Evolutionary conservation across 1,140 invertebrate species (phyloP), one percentile per base, ranked within the genome.

Genomic region (Sipha flava): DNA sequence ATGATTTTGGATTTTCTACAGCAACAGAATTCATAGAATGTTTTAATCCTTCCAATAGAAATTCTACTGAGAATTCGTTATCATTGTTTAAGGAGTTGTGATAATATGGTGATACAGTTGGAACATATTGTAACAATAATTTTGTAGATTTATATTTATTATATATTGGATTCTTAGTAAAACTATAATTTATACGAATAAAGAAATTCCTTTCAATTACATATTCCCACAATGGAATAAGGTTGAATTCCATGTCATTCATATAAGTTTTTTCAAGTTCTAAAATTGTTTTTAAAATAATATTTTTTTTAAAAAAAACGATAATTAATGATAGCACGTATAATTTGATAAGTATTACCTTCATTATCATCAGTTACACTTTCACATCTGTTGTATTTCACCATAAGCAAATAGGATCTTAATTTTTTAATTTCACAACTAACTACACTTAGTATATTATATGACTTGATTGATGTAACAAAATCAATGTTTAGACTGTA

Each of bases 161-260:
- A n/a, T 6, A 9, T 45, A 7, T 47, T 26, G 21, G 9, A 47
- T 77, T n/a, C 21, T 43, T 16, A 43, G 40, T 77, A 14, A 75
- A 26, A 52, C 29, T 37, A 37, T 34, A 29, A 23, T 59, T 23
- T 1, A 77, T 29, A 40, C 6, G n/a, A 18, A 21, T 2, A n/a
- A 77, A 21, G 0, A 77, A 59, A 57, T 26, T 40, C 16, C 34
- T 6, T 43, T 77, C 52, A 43, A 77, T 77, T 40, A 77, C 43
- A 26, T 59, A 40, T 77, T 77, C 73, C 73, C 52, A 77, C 23
- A 77, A 59, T 5, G 73, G 73, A 37, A 77, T 57, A 43, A 77
- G 49, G 29, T 77, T 77, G 10, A 59, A 5, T 43, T 77, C 73
- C 14, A 77, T 54, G 12, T 59, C 52, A 57, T 77, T 77, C 34